Evolutionary conservation across 2,113 vertebrate genomes (phyloP).

Genomic region (Vulpes ferrilata): DNA sequence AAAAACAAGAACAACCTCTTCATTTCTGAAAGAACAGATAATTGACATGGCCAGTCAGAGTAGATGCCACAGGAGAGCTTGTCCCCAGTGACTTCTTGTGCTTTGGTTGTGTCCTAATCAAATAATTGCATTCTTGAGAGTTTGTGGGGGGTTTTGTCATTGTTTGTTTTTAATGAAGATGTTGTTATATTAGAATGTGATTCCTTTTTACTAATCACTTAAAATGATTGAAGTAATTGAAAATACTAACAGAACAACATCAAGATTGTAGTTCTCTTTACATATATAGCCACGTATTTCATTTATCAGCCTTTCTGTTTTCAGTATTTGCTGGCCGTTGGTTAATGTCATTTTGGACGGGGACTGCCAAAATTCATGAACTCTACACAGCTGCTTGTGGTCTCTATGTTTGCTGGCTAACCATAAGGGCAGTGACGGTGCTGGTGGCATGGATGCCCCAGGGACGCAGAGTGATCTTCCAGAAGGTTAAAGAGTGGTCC

Average conservation of each 20-base stretch:
- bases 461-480: conserved; percentile 96
- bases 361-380: conserved; percentile 98
- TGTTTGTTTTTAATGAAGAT: neutral
- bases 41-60: neutral
- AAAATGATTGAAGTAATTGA: conserved; percentile 3
- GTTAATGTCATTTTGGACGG: conserved; percentile 99
- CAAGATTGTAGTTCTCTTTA: conserved; percentile 28
- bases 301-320: conserved; percentile 82
- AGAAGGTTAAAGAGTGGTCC: conserved; percentile 99
- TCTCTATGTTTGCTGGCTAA: conserved; percentile 98
- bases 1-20: neutral
- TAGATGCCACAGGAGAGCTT: neutral
- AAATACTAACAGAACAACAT: conserved; percentile 5
- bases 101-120: neutral
- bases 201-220: neutral
- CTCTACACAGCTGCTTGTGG: conserved; percentile 99
- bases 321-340: conserved; percentile 98
- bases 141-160: neutral
- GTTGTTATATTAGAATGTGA: neutral
- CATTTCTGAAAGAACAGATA: neutral
- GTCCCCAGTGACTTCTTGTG: neutral
- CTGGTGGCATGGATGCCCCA: conserved; percentile 99
- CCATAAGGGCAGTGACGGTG: conserved; percentile 95
- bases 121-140: neutral
- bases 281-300: conserved; percentile 9